phyloP scores from a whole-genome alignment of 2,888 invertebrate species.

The Petrolisthes manimaculis region DNA sequence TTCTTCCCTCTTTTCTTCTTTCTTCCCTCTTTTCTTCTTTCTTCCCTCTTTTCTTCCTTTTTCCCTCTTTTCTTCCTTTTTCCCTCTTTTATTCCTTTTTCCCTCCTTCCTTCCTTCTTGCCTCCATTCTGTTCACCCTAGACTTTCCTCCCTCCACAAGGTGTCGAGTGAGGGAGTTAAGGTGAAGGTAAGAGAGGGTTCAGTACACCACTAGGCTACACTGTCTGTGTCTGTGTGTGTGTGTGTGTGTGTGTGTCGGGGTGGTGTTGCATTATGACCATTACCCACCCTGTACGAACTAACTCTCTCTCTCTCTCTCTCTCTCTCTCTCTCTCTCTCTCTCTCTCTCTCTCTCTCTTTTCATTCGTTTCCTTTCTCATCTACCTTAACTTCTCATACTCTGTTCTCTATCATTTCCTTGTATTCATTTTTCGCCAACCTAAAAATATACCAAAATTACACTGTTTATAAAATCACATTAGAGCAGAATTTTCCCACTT shows the following conservation, averaged over 20 bases:
- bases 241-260: conserved; percentile 28
- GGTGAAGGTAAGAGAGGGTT: conserved; percentile 16
- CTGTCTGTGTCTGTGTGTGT: background rate
- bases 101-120: background rate
- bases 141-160: background rate
- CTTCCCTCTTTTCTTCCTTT: conserved; percentile 23
- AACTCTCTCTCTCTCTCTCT: background rate
- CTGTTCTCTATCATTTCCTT: background rate
- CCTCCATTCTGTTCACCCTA: background rate
- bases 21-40: conserved; percentile 9
- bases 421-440: background rate
- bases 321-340: conserved; percentile 8
- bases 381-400: background rate
- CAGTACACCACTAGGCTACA: conserved; percentile 35
- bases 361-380: background rate
- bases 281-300: conserved; percentile 49
- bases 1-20: background rate
- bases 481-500: background rate
- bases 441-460: too few relatives aligned
- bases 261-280: conserved; percentile 46
- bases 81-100: background rate
- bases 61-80: background rate
- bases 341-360: background rate
- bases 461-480: background rate
- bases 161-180: background rate